Conservation (phyloP, 1,140 invertebrate species). For the Bombyx mandarina region DNA sequence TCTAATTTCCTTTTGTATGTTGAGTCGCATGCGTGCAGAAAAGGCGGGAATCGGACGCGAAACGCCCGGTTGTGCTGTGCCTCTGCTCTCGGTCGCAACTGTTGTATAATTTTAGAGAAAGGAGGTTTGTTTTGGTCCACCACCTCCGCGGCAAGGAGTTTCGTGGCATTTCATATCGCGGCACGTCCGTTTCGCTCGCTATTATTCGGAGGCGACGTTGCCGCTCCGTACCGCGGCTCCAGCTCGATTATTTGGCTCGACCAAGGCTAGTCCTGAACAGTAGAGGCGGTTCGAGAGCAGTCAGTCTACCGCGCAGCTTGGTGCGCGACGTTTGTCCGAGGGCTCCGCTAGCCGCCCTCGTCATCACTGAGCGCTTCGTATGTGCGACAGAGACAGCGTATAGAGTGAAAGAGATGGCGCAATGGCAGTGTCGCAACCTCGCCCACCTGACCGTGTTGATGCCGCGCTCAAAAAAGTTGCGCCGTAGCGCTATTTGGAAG, state of each 20-base stretch:
- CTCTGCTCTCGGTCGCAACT: constrained; percentile 32
- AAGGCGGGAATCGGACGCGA: constrained; percentile 30
- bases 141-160: constrained; percentile 44
- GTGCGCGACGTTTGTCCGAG: constrained; percentile 63
- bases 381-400: constrained; percentile 42
- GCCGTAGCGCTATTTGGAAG: constrained; percentile 67
- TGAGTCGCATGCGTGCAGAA: constrained; percentile 7
- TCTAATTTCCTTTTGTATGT: too few relatives aligned
- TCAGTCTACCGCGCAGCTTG: constrained; percentile 64
- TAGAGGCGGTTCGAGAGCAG: constrained; percentile 34
- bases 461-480: constrained; percentile 68
- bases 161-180: constrained; percentile 60
- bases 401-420: constrained; percentile 35
- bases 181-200: constrained; percentile 54
- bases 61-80: constrained; percentile 15
- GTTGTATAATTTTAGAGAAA: constrained; percentile 69
- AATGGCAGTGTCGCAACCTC: constrained; percentile 68
- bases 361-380: constrained; percentile 18
- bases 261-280: constrained; percentile 19
- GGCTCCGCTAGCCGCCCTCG: constrained; percentile 38
- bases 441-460: constrained; percentile 69
- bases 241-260: constrained; percentile 46
- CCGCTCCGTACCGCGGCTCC: constrained; percentile 30
- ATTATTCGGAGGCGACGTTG: constrained; percentile 54
- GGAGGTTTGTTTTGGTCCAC: constrained; percentile 68